These are phyloP conservation scores for Lacerta agilis DNA, from an alignment of 2,797 vertebrate genomes.

Conservation along the genomic window DNA sequence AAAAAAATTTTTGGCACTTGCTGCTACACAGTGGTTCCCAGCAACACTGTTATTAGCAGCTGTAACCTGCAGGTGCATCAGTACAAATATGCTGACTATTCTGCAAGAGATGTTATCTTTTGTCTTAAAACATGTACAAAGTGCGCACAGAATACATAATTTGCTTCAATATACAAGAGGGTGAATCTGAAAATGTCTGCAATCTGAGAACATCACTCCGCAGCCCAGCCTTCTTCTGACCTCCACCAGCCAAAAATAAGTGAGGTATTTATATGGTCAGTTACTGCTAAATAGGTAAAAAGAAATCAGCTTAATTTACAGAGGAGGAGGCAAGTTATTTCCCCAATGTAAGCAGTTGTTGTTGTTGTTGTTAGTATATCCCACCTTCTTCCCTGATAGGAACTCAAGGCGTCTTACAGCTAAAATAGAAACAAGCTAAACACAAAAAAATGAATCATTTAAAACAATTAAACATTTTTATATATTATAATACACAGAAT, in stretches of 20 bases:
- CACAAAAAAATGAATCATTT: too few species aligned
- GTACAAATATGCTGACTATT: background rate
- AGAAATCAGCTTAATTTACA: background rate
- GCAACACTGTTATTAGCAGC: background rate
- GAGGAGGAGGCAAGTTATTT: background rate
- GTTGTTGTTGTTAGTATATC: too few species aligned
- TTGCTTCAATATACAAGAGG: background rate
- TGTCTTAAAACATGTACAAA: too few species aligned
- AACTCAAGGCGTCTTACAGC: too few species aligned
- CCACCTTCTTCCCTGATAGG: too few species aligned
- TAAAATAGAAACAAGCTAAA: too few species aligned
- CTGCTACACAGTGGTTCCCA: background rate
- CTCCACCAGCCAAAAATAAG: background rate
- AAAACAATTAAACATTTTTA: too few species aligned
- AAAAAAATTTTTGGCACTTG: background rate
- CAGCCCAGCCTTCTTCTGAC: background rate
- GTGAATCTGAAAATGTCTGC: too few species aligned
- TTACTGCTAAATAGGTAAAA: background rate
- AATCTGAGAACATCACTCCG: background rate
- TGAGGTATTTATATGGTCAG: background rate
- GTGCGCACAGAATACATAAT: background rate
- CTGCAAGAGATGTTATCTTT: background rate
- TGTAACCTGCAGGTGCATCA: background rate
- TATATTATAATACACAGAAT: too few species aligned
- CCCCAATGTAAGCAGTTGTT: background rate